Evolutionary conservation across 2,113 vertebrate species (phyloP), one percentile per base, ranked within the genome.

Genomic region (Bucco capensis): DNA sequence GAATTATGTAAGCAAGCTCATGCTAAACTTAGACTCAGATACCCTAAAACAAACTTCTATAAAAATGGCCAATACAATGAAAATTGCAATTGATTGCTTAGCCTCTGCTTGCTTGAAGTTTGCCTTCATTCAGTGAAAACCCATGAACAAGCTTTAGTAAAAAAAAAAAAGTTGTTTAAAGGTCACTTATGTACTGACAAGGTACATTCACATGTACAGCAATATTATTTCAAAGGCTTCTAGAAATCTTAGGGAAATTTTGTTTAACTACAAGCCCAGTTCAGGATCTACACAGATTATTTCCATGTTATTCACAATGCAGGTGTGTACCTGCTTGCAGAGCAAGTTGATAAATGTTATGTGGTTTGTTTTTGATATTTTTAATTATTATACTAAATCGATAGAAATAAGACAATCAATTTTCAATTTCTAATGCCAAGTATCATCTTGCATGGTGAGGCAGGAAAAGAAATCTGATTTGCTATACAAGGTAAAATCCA

Each of bases 391-490:
- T 66, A 90, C 21, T 77, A 80, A 77, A 64, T 64, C 2, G 2
- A 51, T 60, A 77, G n/a, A 73, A 90, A 58, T 31, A 70, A 65
- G 49, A 54, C 11, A 70, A 66, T 83, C 14, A n/a, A 12, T 77
- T 83, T 74, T 83, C 14, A n/a, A 12, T 77, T 83, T 74, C 51
- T 74, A 90, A 74, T 60, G 30, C 22, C n/a, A 78, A 67, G 17
- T 25, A 54, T 60, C 58, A 53, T 61, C 24, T 65, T 65, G 54
- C 31, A 74, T 23, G 25, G 11, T 37, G 40, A 58, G 51, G 14
- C n/a, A 88, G 65, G 44, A 83, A 58, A 88, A 86, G 28, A 77
- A 90, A 90, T 47, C 24, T 90, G 56, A 67, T 94, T 88, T 81
- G 19, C 33, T 86, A 60, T 67, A 83, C 28, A 21, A 15, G 28